Evolutionary conservation across 2,113 vertebrate genomes (phyloP), one percentile per base, ranked within the genome.

Genomic region (Triplophysa tibetana): DNA sequence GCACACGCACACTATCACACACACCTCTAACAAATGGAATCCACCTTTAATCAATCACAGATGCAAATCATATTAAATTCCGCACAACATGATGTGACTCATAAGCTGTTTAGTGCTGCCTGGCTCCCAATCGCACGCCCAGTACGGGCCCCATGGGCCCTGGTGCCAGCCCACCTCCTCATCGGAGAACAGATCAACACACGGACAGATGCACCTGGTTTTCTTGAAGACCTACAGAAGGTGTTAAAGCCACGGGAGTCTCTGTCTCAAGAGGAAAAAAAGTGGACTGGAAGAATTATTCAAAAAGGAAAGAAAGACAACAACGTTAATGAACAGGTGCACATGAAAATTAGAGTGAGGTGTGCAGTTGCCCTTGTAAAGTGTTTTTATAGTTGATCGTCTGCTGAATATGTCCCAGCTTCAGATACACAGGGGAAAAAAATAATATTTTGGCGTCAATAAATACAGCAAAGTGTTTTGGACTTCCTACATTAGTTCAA

Each of bases 291-390:
- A 78, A 65, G 60, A 38, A 65, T 65, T 19, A 23, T 77, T 77
- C 54, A 65, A 64, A 17, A 63, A 26, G 77, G 75, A 78, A 69
- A 81, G 66, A 74, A 72, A 76, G 65, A 83, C 82, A 62, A 50
- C 41, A 77, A 79, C 78, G 76, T 83, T 87, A 86, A 87, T 85
- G 79, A 88, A 86, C 90, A 91, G 90, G 90, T 90, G 90, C 87
- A 87, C 83, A 82, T 85, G 82, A 86, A 88, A 85, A 88, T 88
- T 83, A 89, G 86, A 88, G 76, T 26, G 43, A 76, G 69, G 62
- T 80, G 77, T 77, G 83, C 82, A 68, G 76, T 79, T 74, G 81
- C 14, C 50, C 81, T 82, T 65, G 80, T 87, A 82, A 89, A 90
- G 16, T 19, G 62, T 70, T 45, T 80, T 88, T 85, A 84, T 86